These are phyloP conservation scores for Pangasius djambal DNA, from an alignment of 2,797 vertebrate species.

Conservation along the genomic window DNA sequence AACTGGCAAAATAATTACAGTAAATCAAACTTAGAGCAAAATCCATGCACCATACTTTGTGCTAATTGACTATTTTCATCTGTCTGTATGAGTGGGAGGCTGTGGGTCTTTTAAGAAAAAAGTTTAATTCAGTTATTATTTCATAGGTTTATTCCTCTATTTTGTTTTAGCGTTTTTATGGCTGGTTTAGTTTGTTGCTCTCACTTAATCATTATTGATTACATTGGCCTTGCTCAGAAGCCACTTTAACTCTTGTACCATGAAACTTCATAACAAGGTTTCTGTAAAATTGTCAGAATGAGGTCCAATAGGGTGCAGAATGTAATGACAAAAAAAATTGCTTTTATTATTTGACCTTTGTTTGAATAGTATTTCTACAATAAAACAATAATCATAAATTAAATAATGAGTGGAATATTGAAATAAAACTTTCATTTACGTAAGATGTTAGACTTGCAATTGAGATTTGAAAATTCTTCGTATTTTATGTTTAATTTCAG, in stretches of 20 bases:
- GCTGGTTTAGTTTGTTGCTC: not conserved
- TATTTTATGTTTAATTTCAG: not conserved
- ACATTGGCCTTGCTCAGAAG: not conserved
- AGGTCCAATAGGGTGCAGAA: not conserved
- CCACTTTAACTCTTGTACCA: not conserved
- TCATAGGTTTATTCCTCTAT: not conserved
- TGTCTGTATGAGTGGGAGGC: not conserved
- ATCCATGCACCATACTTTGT: not conserved
- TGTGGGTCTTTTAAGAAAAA: not conserved
- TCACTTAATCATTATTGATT: not conserved
- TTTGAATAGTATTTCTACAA: not conserved
- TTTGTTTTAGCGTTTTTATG: not conserved
- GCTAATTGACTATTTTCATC: not conserved
- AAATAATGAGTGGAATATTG: not conserved
- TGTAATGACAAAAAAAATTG: not conserved
- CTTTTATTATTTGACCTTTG: not conserved
- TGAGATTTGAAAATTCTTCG: not conserved
- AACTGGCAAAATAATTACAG: not conserved
- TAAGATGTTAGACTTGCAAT: not conserved
- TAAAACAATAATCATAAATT: not conserved
- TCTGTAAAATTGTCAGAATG: not conserved
- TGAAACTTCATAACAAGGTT: not conserved
- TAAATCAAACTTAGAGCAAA: not conserved
- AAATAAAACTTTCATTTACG: not conserved
- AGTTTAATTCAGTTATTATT: not conserved